These are phyloP conservation scores for Phalacrocorax brasilianus DNA, from an alignment of 2,113 vertebrate genomes.

Conservation along the genomic window DNA sequence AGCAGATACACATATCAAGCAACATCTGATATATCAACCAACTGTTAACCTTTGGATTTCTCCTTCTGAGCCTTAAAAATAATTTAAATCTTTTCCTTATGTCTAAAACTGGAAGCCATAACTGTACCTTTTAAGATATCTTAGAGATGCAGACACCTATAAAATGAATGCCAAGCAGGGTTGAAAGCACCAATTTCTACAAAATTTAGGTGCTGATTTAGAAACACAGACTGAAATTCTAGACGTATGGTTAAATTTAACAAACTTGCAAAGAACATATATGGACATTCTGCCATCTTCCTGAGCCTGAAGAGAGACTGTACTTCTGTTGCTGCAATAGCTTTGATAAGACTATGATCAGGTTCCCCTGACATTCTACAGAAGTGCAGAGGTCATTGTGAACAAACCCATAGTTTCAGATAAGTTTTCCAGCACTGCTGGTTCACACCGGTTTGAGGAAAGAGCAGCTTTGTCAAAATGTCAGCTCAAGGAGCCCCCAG, in stretches of 20 bases:
- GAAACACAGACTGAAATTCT: background rate
- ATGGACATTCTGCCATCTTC: background rate
- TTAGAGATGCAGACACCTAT: background rate
- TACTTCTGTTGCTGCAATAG: background rate
- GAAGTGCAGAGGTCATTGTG: background rate
- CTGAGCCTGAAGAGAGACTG: background rate
- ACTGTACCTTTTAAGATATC: background rate
- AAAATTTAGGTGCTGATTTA: background rate
- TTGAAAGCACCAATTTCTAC: background rate
- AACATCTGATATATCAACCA: slow-evolving; percentile 12
- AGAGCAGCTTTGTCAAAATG: background rate
- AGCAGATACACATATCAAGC: background rate
- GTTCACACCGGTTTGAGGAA: background rate
- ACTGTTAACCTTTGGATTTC: slow-evolving; percentile 27
- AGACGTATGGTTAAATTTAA: background rate
- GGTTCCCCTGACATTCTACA: background rate
- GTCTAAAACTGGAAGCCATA: background rate
- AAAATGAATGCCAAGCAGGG: background rate
- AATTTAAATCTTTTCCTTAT: background rate
- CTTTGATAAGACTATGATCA: background rate
- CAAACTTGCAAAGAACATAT: background rate
- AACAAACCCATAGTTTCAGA: background rate
- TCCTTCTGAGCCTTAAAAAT: slow-evolving; percentile 5
- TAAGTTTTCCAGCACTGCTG: background rate
- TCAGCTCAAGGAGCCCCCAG: background rate